Evolutionary conservation across 1,140 invertebrate species (phyloP), one percentile per base, ranked within the genome.

Genomic region (Temnothorax nylanderi): DNA sequence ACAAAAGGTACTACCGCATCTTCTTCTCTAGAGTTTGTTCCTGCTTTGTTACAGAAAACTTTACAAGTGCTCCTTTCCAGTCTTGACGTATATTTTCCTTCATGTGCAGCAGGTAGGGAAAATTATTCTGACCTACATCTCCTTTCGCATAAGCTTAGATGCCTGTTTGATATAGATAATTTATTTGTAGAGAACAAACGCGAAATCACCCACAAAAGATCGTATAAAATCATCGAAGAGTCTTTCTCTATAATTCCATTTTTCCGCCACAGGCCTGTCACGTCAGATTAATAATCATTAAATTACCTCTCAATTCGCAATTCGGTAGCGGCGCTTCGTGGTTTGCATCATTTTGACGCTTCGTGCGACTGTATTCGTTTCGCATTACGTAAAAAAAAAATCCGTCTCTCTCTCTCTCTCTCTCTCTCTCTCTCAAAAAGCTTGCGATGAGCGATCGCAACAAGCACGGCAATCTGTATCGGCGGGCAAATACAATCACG

Each of bases 81-180:
- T 49, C 44, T 74, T 49, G 69, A 74, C 69, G 69, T 75, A 10
- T 6, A 84, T 84, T 51, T 84, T 85, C 81, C n/a, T 49, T 84
- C 75, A 49, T 60, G 34, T 41, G 37, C 21, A 67, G 10, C 10
- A 56, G 51, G 54, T 37, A 86, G 18, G 41, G 37, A 80, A 69
- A 86, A 86, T 86, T 86, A 76, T 65, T 80, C 51, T 58, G 54
- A 69, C 60, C 62, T 69, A 86, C 58, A 82, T 82, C 80, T 72
- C 32, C n/a, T 58, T 51, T 82, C 13, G 34, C 32, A 21, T 26
- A 47, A 84, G 18, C 41, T 60, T 47, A 49, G 11, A 58, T 6
- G 26, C n/a, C 26, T 47, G 41, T 82, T 72, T 60, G 67, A 82
- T 21, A 41, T 16, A 41, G 37, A 58, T 26, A 37, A 72, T 82